Evolutionary conservation across 2,888 invertebrate genomes (phyloP).

Genomic region (Leucozona laternaria): DNA sequence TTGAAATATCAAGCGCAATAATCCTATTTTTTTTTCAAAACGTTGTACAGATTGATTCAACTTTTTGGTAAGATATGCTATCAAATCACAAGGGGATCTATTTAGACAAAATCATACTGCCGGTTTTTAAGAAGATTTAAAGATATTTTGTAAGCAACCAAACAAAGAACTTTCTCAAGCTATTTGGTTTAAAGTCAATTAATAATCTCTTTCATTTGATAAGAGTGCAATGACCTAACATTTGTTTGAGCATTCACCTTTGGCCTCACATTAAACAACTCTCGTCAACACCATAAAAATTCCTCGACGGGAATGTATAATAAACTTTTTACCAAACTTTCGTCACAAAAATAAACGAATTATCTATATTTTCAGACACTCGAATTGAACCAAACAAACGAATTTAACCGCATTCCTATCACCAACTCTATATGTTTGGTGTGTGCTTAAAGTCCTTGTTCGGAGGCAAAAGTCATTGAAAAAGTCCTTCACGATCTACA

Average conservation of each 20-base stretch:
- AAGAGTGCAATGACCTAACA: neutral
- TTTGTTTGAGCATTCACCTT: constrained; percentile 20
- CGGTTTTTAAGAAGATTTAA: no score
- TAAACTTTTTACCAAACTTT: constrained; percentile 65
- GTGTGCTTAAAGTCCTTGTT: constrained; percentile 34
- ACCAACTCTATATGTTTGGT: constrained; percentile 31
- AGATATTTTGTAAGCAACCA: no score
- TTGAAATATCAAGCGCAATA: no score
- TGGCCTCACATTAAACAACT: constrained; percentile 38
- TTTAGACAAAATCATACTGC: no score
- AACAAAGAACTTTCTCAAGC: neutral
- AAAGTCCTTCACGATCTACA: constrained; percentile 49
- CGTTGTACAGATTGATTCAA: no score
- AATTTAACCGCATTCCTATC: constrained; percentile 68
- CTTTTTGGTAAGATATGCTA: no score
- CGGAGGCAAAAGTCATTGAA: constrained; percentile 66
- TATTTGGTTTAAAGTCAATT: constrained; percentile 17
- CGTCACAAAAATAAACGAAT: constrained; percentile 62
- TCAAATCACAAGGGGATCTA: no score
- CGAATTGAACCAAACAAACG: constrained; percentile 56
- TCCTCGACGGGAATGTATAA: constrained; percentile 35
- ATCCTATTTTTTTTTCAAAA: no score
- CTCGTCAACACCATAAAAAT: constrained; percentile 49
- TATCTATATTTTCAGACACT: constrained; percentile 44
- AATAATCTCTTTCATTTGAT: neutral